A percentile compares a stretch with the other conserved stretches of the same genome.
Evolutionary conservation across 2,113 vertebrate genomes (phyloP).

Genomic region (Pseudorhombus dupliciocellatus): DNA sequence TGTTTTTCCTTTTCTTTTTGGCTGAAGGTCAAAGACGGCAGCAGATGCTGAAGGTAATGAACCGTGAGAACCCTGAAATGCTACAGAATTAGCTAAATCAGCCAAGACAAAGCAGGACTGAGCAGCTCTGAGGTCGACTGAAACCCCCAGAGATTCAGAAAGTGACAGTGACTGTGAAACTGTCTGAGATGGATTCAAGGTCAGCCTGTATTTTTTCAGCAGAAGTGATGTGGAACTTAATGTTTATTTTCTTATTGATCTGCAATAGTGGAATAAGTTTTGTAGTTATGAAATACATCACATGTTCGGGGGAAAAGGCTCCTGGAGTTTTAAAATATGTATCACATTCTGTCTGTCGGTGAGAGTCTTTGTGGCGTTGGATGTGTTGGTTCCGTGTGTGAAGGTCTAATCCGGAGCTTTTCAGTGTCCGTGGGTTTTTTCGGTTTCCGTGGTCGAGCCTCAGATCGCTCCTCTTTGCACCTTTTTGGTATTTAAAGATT

Average conservation of each 20-base stretch:
- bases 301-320: no score
- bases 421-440: no score
- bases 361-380: no score
- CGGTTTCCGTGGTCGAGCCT: not conserved
- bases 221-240: slow-evolving; percentile 1
- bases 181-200: slow-evolving; percentile 9
- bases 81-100: slow-evolving; percentile 43
- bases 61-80: slow-evolving; percentile 36
- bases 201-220: not conserved
- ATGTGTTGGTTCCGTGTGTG: no score
- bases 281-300: no score
- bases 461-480: not conserved
- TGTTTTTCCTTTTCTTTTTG: not conserved
- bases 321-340: no score
- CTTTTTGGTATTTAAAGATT: not conserved
- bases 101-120: slow-evolving; percentile 18
- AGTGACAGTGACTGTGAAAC: not conserved
- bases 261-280: no score
- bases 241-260: not conserved
- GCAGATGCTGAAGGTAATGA: slow-evolving; percentile 56
- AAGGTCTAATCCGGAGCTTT: no score
- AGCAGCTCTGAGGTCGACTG: slow-evolving; percentile 1
- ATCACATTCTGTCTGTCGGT: no score
- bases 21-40: slow-evolving; percentile 52
- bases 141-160: slow-evolving; percentile 1